Conservation (phyloP, 2,797 vertebrate genomes). For the Esox lucius region DNA sequence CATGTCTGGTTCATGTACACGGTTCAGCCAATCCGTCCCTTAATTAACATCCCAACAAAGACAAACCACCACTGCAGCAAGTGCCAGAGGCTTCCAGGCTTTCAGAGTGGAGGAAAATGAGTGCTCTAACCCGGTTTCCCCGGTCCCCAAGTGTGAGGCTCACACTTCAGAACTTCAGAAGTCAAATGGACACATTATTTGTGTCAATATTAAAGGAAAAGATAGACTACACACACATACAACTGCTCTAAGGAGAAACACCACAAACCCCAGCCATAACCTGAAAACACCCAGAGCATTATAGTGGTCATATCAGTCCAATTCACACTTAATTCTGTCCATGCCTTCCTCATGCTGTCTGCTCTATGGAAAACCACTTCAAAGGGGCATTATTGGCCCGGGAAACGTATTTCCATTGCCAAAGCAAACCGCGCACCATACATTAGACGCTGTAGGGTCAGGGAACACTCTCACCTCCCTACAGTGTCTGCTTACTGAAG, state of each 20-base stretch:
- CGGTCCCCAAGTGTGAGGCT: background rate
- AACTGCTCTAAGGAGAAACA: background rate
- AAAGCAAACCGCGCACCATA: no score
- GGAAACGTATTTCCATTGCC: no score
- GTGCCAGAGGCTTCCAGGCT: background rate
- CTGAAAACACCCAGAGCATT: background rate
- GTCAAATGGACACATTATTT: background rate
- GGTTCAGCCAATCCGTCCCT: no score
- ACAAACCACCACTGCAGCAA: background rate
- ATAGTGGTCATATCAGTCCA: background rate
- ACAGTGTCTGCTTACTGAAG: slow-evolving; percentile 18
- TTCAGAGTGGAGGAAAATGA: background rate
- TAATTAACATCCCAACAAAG: background rate
- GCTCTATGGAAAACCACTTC: background rate
- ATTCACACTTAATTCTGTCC: no score
- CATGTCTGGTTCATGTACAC: no score
- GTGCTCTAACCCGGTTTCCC: background rate
- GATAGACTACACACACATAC: background rate
- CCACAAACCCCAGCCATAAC: no score
- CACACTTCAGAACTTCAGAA: background rate
- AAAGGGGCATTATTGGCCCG: background rate
- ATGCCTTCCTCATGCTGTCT: background rate
- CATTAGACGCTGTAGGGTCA: no score
- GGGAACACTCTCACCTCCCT: slow-evolving; percentile 16
- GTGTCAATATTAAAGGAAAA: background rate